These are phyloP conservation scores for Acrocephalus arundinaceus DNA, from an alignment of 2,113 vertebrate species.

Conservation along the genomic window DNA sequence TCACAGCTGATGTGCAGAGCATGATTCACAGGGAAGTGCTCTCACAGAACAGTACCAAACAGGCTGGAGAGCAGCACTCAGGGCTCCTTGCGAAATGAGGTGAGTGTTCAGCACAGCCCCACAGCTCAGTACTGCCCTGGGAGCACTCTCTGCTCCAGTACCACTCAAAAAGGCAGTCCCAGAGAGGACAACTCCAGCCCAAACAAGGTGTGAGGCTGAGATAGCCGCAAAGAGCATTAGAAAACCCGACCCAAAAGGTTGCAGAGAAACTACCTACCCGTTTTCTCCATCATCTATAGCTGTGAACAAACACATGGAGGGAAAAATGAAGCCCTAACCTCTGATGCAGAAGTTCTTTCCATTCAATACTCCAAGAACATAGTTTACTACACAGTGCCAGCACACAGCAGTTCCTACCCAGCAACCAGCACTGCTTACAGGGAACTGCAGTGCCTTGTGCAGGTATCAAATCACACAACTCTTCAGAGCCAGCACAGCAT, in stretches of 20 bases:
- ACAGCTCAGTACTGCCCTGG: neutral
- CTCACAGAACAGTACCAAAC: neutral
- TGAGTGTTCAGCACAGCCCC: neutral
- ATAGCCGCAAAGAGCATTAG: rapidly evolving
- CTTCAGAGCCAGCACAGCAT: neutral
- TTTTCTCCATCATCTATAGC: neutral
- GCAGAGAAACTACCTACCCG: neutral
- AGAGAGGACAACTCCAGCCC: neutral
- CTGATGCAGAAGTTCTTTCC: rapidly evolving
- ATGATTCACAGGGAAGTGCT: neutral
- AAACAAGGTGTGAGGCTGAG: rapidly evolving
- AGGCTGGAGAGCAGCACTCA: neutral
- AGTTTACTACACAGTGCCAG: neutral
- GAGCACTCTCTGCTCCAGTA: neutral
- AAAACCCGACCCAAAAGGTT: neutral
- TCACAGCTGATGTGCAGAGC: neutral
- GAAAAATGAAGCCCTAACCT: neutral
- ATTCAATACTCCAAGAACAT: neutral
- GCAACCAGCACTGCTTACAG: neutral
- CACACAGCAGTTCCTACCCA: neutral
- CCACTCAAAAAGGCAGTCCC: neutral
- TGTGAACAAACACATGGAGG: neutral
- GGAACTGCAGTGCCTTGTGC: neutral
- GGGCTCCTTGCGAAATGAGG: neutral
- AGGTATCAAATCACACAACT: neutral